phyloP scores from a whole-genome alignment of 2,888 invertebrate genomes.

The Scaptodrosophila latifasciaeformis region DNA sequence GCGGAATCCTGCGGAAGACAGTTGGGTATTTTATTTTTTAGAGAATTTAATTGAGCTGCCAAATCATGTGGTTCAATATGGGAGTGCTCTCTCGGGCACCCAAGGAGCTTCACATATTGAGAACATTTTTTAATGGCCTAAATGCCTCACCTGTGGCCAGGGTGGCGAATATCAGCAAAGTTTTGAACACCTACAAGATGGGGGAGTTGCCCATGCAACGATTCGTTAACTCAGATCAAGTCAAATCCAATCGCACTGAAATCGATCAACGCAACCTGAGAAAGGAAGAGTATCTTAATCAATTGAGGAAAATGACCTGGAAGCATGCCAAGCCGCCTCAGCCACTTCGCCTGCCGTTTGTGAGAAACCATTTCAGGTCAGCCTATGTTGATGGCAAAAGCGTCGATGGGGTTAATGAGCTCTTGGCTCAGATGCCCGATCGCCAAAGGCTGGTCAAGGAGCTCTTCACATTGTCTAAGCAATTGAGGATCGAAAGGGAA shows the following conservation, averaged over 20 bases:
- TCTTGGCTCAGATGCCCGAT: conserved; percentile 16
- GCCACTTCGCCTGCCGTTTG: conserved; percentile 24
- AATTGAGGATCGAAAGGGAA: conserved; percentile 16
- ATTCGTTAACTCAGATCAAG: conserved; percentile 10
- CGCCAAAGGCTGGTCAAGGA: conserved; percentile 20
- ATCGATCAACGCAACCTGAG: conserved; percentile 33
- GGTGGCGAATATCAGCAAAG: conserved; percentile 10
- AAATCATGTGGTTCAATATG: no score
- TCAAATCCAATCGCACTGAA: conserved; percentile 25
- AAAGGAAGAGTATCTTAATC: conserved; percentile 7
- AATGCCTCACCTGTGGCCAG: conserved; percentile 28
- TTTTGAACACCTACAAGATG: no score
- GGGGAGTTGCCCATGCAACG: conserved; percentile 1
- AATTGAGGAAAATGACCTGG: conserved; percentile 16
- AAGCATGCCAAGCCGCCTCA: conserved; percentile 5
- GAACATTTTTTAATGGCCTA: no score
- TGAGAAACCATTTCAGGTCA: conserved; percentile 13
- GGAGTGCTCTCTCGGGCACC: no score
- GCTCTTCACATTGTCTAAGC: conserved; percentile 11
- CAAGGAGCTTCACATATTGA: no score
- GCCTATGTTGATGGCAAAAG: conserved; percentile 19
- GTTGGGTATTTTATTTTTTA: no score
- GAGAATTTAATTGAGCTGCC: no score
- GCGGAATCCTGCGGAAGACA: no score
- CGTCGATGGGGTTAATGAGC: conserved; percentile 20